Evolutionary conservation across 2,797 vertebrate species (phyloP).

Genomic region (Leuciscus waleckii): DNA sequence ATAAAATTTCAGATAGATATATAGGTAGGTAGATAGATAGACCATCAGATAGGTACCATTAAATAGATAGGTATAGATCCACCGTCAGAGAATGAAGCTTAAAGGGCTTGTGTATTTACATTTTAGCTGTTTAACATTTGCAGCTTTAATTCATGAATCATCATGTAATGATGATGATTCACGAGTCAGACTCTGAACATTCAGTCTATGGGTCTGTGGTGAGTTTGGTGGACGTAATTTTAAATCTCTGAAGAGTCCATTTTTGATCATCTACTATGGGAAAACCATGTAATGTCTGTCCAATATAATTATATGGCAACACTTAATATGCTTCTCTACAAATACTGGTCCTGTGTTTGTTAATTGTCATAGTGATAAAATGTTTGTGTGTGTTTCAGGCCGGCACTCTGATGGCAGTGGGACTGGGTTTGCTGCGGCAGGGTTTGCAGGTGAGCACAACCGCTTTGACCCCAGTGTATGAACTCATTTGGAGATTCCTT

Average conservation of each 20-base stretch:
- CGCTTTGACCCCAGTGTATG: not conserved
- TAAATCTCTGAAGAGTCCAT: not conserved
- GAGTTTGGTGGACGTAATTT: not conserved
- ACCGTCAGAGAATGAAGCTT: not conserved
- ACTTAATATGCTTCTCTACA: not conserved
- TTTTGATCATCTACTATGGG: not conserved
- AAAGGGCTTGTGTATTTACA: not conserved
- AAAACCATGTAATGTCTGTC: not conserved
- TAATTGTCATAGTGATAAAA: not conserved
- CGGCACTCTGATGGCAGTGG: slow-evolving; percentile 84
- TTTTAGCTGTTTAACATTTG: not conserved
- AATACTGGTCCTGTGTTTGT: not conserved
- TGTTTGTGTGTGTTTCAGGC: slow-evolving; percentile 73
- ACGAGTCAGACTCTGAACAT: not conserved
- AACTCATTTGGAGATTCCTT: not conserved
- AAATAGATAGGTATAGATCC: not conserved
- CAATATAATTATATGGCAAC: not conserved
- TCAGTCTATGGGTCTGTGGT: not conserved
- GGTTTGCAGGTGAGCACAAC: slow-evolving; percentile 86
- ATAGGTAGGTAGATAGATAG: not conserved
- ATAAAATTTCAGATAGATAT: too few species aligned
- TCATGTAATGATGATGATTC: not conserved
- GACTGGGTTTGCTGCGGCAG: slow-evolving; percentile 88
- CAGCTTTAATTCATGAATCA: not conserved
- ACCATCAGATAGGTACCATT: not conserved